phyloP scores from a whole-genome alignment of 2,113 vertebrate genomes.

The Trematocara stigmaticum region DNA sequence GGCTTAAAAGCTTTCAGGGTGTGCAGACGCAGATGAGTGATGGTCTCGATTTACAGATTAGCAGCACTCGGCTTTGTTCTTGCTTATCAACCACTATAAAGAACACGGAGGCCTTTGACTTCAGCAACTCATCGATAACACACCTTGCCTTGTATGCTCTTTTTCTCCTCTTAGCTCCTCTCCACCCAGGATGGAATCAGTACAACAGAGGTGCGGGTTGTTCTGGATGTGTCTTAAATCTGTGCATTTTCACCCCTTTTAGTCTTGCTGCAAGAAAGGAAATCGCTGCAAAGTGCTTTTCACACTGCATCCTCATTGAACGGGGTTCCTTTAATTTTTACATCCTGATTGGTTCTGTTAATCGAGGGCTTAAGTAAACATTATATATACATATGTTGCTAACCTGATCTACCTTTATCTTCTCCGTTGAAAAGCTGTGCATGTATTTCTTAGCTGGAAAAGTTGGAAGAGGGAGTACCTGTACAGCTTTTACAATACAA shows the following conservation, averaged over 20 bases:
- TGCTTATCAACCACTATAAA: conserved; percentile 52
- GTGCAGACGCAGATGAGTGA: conserved; percentile 40
- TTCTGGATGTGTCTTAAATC: conserved; percentile 37
- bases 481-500: not conserved
- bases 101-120: conserved; percentile 56
- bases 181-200: conserved; percentile 95
- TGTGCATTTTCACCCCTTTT: not conserved
- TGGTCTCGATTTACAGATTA: conserved; percentile 48
- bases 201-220: conserved; percentile 89
- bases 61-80: conserved; percentile 53
- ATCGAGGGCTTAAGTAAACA: not conserved
- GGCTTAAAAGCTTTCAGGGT: conserved; percentile 65
- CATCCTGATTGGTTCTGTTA: not conserved
- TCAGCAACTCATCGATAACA: conserved; percentile 61
- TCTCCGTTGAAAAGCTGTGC: not conserved
- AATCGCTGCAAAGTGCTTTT: conserved; percentile 30
- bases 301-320: conserved; percentile 26
- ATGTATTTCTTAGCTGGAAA: not conserved
- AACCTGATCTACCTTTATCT: not conserved
- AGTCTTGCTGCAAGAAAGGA: not conserved
- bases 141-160: conserved; percentile 57
- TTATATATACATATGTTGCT: not conserved
- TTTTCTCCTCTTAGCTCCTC: conserved; percentile 85
- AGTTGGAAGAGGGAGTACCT: not conserved
- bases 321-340: not conserved